Evolutionary conservation across 2,888 invertebrate species (phyloP), one percentile per base, ranked within the genome.

Genomic region (Volucella inflata): DNA sequence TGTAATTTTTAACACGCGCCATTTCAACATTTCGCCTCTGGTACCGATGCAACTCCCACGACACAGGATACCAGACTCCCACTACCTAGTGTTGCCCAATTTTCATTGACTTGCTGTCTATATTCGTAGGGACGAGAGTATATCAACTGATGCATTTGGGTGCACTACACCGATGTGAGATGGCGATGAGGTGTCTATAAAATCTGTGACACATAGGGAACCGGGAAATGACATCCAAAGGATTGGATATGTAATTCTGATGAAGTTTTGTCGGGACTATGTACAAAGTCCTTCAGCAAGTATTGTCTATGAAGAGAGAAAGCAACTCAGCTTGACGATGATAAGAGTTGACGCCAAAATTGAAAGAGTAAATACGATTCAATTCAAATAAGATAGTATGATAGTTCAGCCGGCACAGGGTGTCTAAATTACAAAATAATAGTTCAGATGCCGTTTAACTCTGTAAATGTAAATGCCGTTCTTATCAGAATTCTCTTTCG

Each of bases 1-100:
- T 87, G 85, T 87, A 82, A 87, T 76, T 87, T 87, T 79, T 76
- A 85, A 82, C 87, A 87, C 87, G 85, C 85, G 87, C 87, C 62
- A 65, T 70, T 75, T 67, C 67, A 75, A 46, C 78, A 57, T 72
- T 62, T 16, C 21, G 11, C 67, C 30, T 36, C 76, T 14, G 50
- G 21, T 46, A 17, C 48, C 57, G 48, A 0, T 30, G 36, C 30
- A 8, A 17, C 12, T 17, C 10, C 38, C 40, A 12, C n/a, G 16
- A 55, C 21, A 11, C 14, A 14, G 11, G 40, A 57, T 2, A n/a
- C 10, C 40, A 38, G 3, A 46, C 55, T 48, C 74, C 40, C 21
- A n/a, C 64, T 17, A 44, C 21, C 40, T 46, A 72, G 55, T 62
- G 68, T 53, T 67, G 72, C 67, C 68, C 68, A 59, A 77, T 74